Evolutionary conservation across 2,113 vertebrate genomes (phyloP).

Genomic region (Furnarius figulus): DNA sequence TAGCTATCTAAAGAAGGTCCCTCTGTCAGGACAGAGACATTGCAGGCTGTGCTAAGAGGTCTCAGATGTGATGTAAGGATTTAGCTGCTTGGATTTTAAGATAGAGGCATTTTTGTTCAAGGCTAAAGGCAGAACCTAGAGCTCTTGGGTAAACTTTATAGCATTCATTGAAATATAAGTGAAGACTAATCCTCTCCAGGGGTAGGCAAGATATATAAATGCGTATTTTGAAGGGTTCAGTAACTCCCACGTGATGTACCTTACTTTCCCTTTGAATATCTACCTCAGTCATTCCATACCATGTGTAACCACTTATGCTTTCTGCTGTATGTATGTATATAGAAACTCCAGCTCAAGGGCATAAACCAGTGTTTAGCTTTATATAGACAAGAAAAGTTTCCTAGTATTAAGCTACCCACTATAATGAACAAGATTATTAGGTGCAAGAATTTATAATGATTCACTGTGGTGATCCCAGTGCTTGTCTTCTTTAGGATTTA

Average conservation of each 20-base stretch:
- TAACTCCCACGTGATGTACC: neutral
- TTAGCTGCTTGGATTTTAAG: neutral
- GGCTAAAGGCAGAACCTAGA: neutral
- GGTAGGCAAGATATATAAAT: neutral
- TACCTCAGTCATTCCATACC: neutral
- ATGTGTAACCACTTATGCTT: neutral
- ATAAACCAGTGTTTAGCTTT: neutral
- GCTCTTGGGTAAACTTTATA: neutral
- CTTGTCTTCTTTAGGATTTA: neutral
- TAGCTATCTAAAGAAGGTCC: neutral
- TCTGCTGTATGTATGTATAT: neutral
- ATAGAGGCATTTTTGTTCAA: neutral
- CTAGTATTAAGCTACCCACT: neutral
- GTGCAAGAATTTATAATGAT: neutral
- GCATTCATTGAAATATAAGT: slow-evolving; percentile 9
- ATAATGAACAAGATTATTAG: neutral
- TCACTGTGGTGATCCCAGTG: neutral
- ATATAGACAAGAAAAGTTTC: neutral
- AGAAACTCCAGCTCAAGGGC: neutral
- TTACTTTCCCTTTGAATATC: slow-evolving; percentile 19
- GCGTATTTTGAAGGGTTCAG: neutral
- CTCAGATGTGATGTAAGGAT: neutral
- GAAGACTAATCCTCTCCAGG: slow-evolving; percentile 2
- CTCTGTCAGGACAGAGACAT: neutral
- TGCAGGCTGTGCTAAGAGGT: neutral